Conservation (phyloP, 2,113 vertebrate genomes). For the Salminus brasiliensis region DNA sequence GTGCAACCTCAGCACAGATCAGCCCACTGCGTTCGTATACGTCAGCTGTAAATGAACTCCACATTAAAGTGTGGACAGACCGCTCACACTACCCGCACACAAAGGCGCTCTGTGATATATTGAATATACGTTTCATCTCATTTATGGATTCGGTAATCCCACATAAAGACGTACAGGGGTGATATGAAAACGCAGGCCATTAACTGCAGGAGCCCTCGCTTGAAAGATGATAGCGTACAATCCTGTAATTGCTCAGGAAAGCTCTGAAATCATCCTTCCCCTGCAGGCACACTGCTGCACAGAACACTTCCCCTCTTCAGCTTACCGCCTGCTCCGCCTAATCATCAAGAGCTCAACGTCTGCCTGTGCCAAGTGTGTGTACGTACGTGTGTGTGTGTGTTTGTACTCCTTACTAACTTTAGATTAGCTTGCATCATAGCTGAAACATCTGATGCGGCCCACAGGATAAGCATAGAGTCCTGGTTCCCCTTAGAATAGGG, state of each 20-base stretch:
- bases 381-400: conserved; percentile 18
- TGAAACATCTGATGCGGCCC: no score
- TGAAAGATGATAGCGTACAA: conserved; percentile 21
- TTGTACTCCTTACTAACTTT: no score
- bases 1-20: neutral
- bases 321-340: neutral
- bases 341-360: neutral
- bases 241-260: neutral
- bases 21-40: neutral
- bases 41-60: conserved; percentile 5
- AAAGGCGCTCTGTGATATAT: conserved; percentile 23
- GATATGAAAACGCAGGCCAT: conserved; percentile 29
- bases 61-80: conserved; percentile 11
- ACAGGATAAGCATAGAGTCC: no score
- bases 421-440: no score
- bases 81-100: conserved; percentile 23
- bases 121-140: neutral
- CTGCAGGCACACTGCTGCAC: neutral
- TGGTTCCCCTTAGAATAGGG: no score
- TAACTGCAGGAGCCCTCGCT: conserved; percentile 10
- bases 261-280: neutral
- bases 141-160: conserved; percentile 40
- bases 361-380: neutral
- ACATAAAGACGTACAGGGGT: conserved; percentile 11
- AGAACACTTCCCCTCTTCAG: neutral